Evolutionary conservation across 2,888 invertebrate genomes (phyloP), one percentile per base, ranked within the genome.

Genomic region (Limnephilus auricula): DNA sequence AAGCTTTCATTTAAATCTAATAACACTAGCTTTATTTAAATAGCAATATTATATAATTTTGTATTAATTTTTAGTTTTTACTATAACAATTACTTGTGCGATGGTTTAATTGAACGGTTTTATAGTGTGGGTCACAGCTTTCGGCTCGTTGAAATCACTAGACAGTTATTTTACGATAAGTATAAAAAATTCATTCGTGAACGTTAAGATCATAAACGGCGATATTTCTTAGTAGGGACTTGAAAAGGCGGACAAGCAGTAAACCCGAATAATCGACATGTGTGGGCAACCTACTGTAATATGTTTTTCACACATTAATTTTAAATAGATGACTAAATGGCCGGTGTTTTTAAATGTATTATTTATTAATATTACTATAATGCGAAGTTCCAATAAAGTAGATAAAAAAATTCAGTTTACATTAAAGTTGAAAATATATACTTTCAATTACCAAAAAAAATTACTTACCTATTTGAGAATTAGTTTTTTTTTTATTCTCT

Each of bases 171-270:
- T 65, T 25, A 65, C 25, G 18, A 65, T 65, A 25, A 0, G 65
- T 65, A 18, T 50, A 25, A 9, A 65, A 65, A 65, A 65, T 25
- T 65, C 2, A 65, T 65, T n/a, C 6, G n/a, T 65, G n/a, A 65
- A 65, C 25, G 65, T 65, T n/a, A 65, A 65, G n/a, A 65, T 65
- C 4, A 25, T 65, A 34, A 82, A 82, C 15, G 0, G 82, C 25
- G 34, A 18, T 25, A 34, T n/a, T 13, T 82, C 34, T 34, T 34
- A 2, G 32, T 34, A 18, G 15, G 34, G 82, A 65, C n/a, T 6
- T 32, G 82, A 34, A 34, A 82, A 82, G 34, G 82, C 82, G 82
- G 82, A 34, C 82, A 82, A 82, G 82, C 82, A 82, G 34, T 10
- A 82, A 82, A 82, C 82, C 82, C 4, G 82, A 25, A n/a, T 65